Conservation (phyloP, 2,888 invertebrate species). For the Apodemia mormo region DNA sequence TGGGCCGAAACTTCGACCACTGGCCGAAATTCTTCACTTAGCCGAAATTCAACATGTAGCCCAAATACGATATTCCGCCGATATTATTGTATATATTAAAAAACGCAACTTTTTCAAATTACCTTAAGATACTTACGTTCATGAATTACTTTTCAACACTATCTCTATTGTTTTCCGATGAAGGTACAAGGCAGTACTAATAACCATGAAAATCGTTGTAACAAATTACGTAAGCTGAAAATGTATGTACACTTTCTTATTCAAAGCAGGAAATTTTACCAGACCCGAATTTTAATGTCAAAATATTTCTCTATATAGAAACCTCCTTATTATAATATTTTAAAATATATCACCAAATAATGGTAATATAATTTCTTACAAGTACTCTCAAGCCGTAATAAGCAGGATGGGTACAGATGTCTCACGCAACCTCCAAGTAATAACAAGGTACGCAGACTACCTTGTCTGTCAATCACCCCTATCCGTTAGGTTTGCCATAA, state of each 20-base stretch:
- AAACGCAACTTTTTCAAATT: too few relatives aligned
- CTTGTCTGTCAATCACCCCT: slow-evolving; percentile 1
- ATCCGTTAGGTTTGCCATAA: background rate
- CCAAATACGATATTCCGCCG: too few relatives aligned
- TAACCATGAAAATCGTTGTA: too few relatives aligned
- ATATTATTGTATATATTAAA: too few relatives aligned
- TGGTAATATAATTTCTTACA: slow-evolving; percentile 10
- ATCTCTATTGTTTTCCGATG: too few relatives aligned
- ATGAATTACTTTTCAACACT: too few relatives aligned
- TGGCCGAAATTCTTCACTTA: too few relatives aligned
- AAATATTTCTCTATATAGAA: slow-evolving; percentile 3
- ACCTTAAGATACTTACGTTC: too few relatives aligned
- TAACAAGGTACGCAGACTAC: slow-evolving; percentile 4
- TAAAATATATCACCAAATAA: slow-evolving; percentile 8
- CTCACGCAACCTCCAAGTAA: slow-evolving; percentile 1
- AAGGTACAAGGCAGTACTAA: too few relatives aligned
- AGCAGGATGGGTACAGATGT: slow-evolving; percentile 8
- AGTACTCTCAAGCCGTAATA: background rate
- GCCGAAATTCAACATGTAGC: too few relatives aligned
- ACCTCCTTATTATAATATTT: slow-evolving; percentile 6
- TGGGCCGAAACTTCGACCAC: too few relatives aligned
- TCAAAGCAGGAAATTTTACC: slow-evolving; percentile 5
- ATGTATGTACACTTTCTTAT: background rate
- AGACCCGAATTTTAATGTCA: slow-evolving; percentile 6
- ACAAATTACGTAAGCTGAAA: background rate